Evolutionary conservation across 2,888 invertebrate species (phyloP), one percentile per base, ranked within the genome.

Genomic region (Dione juno): DNA sequence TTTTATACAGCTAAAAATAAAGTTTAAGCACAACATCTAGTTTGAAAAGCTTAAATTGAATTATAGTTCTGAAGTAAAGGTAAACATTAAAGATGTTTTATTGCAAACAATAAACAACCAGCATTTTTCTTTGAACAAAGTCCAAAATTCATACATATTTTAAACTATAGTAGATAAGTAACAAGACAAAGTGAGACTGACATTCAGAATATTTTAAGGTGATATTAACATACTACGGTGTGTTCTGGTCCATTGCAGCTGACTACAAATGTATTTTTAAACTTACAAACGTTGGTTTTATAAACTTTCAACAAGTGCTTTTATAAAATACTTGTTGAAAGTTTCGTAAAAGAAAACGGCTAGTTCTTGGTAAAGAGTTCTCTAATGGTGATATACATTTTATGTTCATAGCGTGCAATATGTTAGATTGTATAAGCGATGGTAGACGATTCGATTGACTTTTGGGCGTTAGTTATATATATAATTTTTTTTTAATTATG

Each of bases 221-320:
- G n/a, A 48, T 41, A 41, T 58, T 67, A 48, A 48, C 50, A 50
- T 67, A 59, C 37, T n/a, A 67, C 58, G 16, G 19, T 19, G 19
- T 28, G 37, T 66, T 54, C n/a, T 14, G n/a, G 16, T 58, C 37
- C 48, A 66, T 66, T 21, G 53, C 66, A 66, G 37, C 48, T 40
- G 28, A n/a, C 28, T 66, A 9, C 28, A 66, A 67, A 50, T 50
- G 67, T 58, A 37, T 67, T 50, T 67, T 67, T 59, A 58, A 67
- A 40, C 37, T 37, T 54, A 35, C 54, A 54, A 54, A 35, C 54
- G 35, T 54, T n/a, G 35, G 37, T 37, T 54, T 37, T 58, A 67
- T 28, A 28, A 28, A 35, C 16, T n/a, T n/a, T 1, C 48, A 8
- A 48, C 16, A 48, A n/a, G 7, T 14, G 16, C 16, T 48, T 28